These are phyloP conservation scores for Emberiza fucata DNA, from an alignment of 2,113 vertebrate species.

Conservation along the genomic window DNA sequence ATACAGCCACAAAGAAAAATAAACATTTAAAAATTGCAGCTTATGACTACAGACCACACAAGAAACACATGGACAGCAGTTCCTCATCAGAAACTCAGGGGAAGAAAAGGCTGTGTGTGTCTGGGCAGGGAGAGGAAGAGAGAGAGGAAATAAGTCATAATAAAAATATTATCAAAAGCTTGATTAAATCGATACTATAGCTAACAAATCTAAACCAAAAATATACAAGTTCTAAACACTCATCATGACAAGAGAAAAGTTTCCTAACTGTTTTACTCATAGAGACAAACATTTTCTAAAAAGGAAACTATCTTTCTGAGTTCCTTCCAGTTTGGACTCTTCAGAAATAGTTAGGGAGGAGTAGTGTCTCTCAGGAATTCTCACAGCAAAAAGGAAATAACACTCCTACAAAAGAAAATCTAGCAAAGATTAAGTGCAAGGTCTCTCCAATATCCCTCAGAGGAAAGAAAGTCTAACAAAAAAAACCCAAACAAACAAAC, in stretches of 20 bases:
- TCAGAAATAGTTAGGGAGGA: constrained; percentile 9
- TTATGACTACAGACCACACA: constrained; percentile 39
- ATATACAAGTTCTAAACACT: not conserved
- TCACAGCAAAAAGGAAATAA: constrained; percentile 12
- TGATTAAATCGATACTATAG: not conserved
- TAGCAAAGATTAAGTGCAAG: not conserved
- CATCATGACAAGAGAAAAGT: not conserved
- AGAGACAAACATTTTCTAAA: not conserved
- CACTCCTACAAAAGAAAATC: not conserved
- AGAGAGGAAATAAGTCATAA: not conserved
- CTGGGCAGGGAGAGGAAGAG: not conserved
- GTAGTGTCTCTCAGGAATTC: not conserved
- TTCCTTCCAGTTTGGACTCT: not conserved
- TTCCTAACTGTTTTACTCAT: not conserved
- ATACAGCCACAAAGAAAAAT: not conserved
- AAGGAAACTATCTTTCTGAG: constrained; percentile 11
- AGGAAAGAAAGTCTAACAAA: not conserved
- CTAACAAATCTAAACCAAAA: constrained; percentile 10
- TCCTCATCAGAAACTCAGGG: not conserved
- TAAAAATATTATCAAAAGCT: constrained; percentile 30
- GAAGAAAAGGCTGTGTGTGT: not conserved
- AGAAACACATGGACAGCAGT: not conserved
- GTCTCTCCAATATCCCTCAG: not conserved
- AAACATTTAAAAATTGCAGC: not conserved
- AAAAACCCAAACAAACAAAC: not conserved